Evolutionary conservation across 2,888 invertebrate genomes (phyloP), one percentile per base, ranked within the genome.

Genomic region (Tipula confusa): DNA sequence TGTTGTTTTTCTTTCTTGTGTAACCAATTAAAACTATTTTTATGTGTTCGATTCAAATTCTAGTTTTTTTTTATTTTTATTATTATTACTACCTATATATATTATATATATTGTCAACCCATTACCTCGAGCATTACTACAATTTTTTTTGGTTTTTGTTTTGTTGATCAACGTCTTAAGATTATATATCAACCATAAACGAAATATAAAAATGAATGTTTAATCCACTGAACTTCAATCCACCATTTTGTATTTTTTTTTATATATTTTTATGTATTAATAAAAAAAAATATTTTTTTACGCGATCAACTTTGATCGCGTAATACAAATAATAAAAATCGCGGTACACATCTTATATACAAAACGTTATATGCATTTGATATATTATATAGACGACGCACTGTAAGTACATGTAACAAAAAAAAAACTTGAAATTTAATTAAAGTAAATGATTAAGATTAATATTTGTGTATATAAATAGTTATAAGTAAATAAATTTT

Each of bases 281-380:
- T n/a, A n/a, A n/a, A n/a, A n/a, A n/a, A 33, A 33, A 33, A 6
- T 43, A 15, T 43, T 43, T 9, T 24, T 24, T 64, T 64, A 24
- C 64, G 64, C 64, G 64, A 64, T 64, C 64, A 64, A 64, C 64
- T 64, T 64, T 64, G 64, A 64, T 64, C 64, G 64, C 64, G 64
- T 64, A 64, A 64, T 24, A 64, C 18, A 38, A 38, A 38, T 4
- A 38, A 38, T 9, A 43, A 43, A 43, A 43, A 43, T 64, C 24
- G 64, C 64, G 64, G 7, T 64, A 24, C 24, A 64, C 11, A 24
- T 64, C 24, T 24, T 24, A 24, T 64, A 43, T n/a, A 43, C n/a
- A n/a, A n/a, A n/a, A n/a, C n/a, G n/a, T n/a, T 43, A 43, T 24
- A 64, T 64, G 38, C 7, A 33, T 33, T 4, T 33, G 0, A 33